Conservation (phyloP, 1,140 invertebrate species). For the Catajapyx aquilonaris region DNA sequence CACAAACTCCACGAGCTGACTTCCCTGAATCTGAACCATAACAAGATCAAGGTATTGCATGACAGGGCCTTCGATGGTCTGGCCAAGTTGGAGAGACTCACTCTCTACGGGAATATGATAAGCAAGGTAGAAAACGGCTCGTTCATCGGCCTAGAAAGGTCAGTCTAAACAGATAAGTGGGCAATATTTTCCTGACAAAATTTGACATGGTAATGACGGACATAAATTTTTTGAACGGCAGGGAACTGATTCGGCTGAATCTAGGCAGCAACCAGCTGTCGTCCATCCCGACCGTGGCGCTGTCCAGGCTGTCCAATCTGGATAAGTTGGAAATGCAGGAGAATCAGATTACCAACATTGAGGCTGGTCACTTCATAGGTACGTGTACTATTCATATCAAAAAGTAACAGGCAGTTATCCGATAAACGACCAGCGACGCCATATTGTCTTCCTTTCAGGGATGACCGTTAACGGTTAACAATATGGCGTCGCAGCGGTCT, state of each 20-base stretch:
- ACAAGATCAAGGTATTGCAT: slow-evolving; percentile 54
- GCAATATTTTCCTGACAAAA: slow-evolving; percentile 2
- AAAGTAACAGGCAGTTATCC: slow-evolving; percentile 9
- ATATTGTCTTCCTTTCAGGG: not conserved
- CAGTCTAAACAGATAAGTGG: slow-evolving; percentile 18
- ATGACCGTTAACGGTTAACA: slow-evolving; percentile 1
- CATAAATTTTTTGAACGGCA: slow-evolving; percentile 17
- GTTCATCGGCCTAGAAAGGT: slow-evolving; percentile 68
- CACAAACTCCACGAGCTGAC: slow-evolving; percentile 56
- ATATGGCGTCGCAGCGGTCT: not conserved
- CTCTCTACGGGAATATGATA: slow-evolving; percentile 71
- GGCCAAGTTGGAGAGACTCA: slow-evolving; percentile 64
- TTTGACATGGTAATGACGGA: not conserved
- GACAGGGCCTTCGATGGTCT: slow-evolving; percentile 58
- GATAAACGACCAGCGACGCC: not conserved
- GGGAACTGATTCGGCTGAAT: slow-evolving; percentile 63
- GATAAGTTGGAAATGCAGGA: slow-evolving; percentile 73
- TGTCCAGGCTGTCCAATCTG: slow-evolving; percentile 50
- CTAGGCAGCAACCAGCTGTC: slow-evolving; percentile 61
- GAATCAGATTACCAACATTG: slow-evolving; percentile 51
- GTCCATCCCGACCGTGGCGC: slow-evolving; percentile 47
- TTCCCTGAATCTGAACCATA: slow-evolving; percentile 75
- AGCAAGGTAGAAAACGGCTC: slow-evolving; percentile 51
- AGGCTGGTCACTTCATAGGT: slow-evolving; percentile 68
- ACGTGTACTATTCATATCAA: slow-evolving; percentile 13